Evolutionary conservation across 2,797 vertebrate genomes (phyloP).

Genomic region (Alauda arvensis): DNA sequence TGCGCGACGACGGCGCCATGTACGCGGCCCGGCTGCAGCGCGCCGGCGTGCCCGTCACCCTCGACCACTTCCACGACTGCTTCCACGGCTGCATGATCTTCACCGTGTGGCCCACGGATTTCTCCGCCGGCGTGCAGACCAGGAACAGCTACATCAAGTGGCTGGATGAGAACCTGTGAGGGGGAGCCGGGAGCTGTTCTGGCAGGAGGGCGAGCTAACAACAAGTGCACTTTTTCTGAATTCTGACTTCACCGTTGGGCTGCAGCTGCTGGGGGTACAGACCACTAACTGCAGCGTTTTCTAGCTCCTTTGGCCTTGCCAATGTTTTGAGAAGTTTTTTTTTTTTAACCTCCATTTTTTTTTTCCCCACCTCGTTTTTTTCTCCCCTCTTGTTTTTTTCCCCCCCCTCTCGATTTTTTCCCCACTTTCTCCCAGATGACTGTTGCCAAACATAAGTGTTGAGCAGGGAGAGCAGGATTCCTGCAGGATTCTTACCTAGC

Average conservation of each 20-base stretch:
- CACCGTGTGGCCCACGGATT: constrained; percentile 79
- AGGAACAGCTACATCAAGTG: constrained; percentile 82
- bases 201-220: not conserved
- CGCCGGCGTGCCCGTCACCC: constrained; percentile 83
- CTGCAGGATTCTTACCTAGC: not conserved
- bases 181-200: not conserved
- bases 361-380: not conserved
- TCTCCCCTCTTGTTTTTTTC: not conserved
- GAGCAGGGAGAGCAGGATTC: not conserved
- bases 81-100: constrained; percentile 92
- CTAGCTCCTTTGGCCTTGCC: not conserved
- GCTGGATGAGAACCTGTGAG: constrained; percentile 86
- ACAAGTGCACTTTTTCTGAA: constrained; percentile 39
- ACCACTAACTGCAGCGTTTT: not conserved
- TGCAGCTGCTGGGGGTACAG: not conserved
- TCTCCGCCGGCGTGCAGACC: constrained; percentile 78
- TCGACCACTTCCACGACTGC: constrained; percentile 83
- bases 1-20: constrained; percentile 92
- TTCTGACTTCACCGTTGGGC: not conserved
- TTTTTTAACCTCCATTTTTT: not conserved
- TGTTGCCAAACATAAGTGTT: not conserved
- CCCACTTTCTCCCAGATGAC: not conserved
- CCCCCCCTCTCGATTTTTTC: too few species aligned
- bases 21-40: constrained; percentile 83
- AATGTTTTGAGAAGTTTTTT: not conserved